A percentile compares a stretch with the other conserved stretches of the same genome.
phyloP scores from a whole-genome alignment of 2,888 invertebrate species.

The Cotesia congregata region DNA sequence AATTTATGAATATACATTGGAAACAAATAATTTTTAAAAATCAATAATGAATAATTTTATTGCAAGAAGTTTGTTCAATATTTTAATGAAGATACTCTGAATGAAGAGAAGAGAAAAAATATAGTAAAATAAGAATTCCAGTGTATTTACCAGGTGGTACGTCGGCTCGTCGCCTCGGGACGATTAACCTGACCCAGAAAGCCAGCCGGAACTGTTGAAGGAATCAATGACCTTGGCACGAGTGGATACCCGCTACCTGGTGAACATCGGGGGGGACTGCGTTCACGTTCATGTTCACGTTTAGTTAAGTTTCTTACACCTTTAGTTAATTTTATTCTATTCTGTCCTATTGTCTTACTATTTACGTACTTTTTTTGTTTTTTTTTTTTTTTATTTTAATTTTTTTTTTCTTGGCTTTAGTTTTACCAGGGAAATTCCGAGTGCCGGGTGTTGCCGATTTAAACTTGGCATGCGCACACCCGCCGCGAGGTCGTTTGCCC shows the following conservation, averaged over 20 bases:
- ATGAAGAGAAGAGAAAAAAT: not conserved
- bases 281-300: constrained; percentile 12
- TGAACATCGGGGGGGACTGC: constrained; percentile 39
- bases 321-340: not conserved
- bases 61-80: not conserved
- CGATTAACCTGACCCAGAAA: constrained; percentile 68
- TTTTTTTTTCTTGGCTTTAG: constrained; percentile 17
- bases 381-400: not conserved
- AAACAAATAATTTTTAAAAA: too few relatives aligned
- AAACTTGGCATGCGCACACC: constrained; percentile 25
- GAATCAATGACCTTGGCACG: constrained; percentile 69
- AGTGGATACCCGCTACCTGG: constrained; percentile 46
- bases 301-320: not conserved
- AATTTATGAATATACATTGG: too few relatives aligned
- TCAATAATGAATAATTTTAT: not conserved
- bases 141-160: constrained; percentile 38
- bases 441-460: constrained; percentile 25
- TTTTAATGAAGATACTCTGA: not conserved
- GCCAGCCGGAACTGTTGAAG: constrained; percentile 65
- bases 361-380: not conserved
- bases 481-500: constrained; percentile 30
- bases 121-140: constrained; percentile 30
- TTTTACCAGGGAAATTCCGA: constrained; percentile 30
- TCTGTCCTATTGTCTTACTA: not conserved
- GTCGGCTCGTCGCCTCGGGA: constrained; percentile 51